These are phyloP conservation scores for Amphimallon solstitiale DNA, from an alignment of 2,888 invertebrate genomes.

Conservation along the genomic window DNA sequence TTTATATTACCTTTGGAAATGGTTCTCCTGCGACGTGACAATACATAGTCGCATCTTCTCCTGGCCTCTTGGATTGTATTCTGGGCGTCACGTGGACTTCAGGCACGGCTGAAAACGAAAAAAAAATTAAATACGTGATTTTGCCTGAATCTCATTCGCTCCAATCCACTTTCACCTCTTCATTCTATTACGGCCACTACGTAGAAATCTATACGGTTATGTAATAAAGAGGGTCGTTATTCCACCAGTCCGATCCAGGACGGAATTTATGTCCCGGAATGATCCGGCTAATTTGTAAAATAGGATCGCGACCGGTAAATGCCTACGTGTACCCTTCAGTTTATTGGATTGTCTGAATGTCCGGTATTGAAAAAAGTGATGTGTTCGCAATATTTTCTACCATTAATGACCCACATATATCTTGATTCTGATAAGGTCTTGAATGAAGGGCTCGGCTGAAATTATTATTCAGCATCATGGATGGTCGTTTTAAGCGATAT, in stretches of 20 bases:
- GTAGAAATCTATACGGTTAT: slow-evolving; percentile 12
- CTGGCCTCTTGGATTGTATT: slow-evolving; percentile 74
- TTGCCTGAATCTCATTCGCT: neutral
- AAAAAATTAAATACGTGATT: slow-evolving; percentile 36
- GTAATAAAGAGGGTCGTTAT: slow-evolving; percentile 31
- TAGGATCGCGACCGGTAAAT: slow-evolving; percentile 28
- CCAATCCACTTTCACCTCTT: neutral
- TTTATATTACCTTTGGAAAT: slow-evolving; percentile 66
- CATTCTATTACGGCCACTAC: neutral
- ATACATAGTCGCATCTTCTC: slow-evolving; percentile 74
- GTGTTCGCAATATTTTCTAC: slow-evolving; percentile 18
- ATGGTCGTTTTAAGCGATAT: too few relatives aligned
- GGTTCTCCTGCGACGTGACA: slow-evolving; percentile 82
- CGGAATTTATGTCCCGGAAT: slow-evolving; percentile 34
- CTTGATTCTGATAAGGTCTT: slow-evolving; percentile 11
- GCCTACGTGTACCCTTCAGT: slow-evolving; percentile 22
- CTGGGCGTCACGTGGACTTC: slow-evolving; percentile 78
- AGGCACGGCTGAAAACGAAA: slow-evolving; percentile 69
- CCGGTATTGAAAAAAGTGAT: slow-evolving; percentile 24
- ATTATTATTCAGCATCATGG: too few relatives aligned
- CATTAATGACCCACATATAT: slow-evolving; percentile 14
- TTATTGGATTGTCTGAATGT: slow-evolving; percentile 28
- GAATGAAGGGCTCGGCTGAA: too few relatives aligned
- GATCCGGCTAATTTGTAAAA: slow-evolving; percentile 33
- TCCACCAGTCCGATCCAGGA: slow-evolving; percentile 9